Evolutionary conservation across 2,888 invertebrate genomes (phyloP).

Genomic region (Tetrapedia diversipes): DNA sequence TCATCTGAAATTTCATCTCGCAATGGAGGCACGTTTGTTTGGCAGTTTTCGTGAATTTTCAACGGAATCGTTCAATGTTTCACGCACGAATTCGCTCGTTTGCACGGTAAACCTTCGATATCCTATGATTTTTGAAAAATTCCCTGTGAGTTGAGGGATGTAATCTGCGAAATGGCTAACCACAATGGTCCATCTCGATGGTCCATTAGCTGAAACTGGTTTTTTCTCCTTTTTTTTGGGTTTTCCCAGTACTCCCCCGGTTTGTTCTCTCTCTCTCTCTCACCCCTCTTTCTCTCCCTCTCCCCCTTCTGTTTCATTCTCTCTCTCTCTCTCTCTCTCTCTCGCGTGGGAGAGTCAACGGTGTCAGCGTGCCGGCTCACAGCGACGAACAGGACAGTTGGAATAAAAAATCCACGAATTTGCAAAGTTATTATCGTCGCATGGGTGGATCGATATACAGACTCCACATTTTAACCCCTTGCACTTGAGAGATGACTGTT

Average conservation of each 20-base stretch:
- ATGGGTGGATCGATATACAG: neutral
- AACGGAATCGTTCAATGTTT: neutral
- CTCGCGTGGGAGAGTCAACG: constrained; percentile 41
- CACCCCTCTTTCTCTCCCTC: no score
- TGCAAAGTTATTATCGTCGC: constrained; percentile 14
- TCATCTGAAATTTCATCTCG: neutral
- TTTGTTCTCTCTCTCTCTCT: constrained; percentile 14
- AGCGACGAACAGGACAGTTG: neutral
- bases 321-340: no score
- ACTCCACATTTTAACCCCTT: no score
- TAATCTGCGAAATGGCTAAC: neutral
- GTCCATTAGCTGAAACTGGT: constrained; percentile 16
- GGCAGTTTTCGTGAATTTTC: neutral
- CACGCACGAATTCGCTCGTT: neutral
- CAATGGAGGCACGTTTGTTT: no score
- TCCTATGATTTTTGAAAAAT: neutral
- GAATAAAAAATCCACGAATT: neutral
- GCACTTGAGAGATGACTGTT: no score
- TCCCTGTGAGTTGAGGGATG: neutral
- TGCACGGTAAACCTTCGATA: neutral
- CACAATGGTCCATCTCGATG: neutral
- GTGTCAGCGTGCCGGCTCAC: constrained; percentile 59
- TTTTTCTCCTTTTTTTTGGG: constrained; percentile 58
- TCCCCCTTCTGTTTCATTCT: no score
- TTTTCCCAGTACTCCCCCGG: constrained; percentile 38